Evolutionary conservation across 2,113 vertebrate genomes (phyloP).

Genomic region (Leptobrachium ailaonicum): DNA sequence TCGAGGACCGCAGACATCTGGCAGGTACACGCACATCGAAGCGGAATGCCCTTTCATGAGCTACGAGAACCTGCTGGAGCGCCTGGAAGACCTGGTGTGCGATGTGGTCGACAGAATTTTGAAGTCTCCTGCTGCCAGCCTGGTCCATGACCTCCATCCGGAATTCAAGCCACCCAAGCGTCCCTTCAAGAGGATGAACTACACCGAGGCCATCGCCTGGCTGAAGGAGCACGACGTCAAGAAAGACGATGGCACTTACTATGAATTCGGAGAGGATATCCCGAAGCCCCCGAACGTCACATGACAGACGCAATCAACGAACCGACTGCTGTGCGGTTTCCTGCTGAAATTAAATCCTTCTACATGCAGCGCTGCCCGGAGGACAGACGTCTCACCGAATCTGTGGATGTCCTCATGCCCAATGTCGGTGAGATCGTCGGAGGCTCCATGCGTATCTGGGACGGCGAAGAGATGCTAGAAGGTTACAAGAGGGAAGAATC

Average conservation of each 20-base stretch:
- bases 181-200: constrained; percentile 92
- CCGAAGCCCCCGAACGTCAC: constrained; percentile 93
- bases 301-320: constrained; percentile 97
- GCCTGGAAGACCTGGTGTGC: constrained; percentile 89
- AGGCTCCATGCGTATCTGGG: constrained; percentile 95
- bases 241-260: constrained; percentile 90
- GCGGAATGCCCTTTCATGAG: constrained; percentile 90
- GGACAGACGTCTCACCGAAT: constrained; percentile 88
- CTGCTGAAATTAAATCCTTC: constrained; percentile 93
- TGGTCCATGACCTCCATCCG: constrained; percentile 87
- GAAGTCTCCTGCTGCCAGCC: constrained; percentile 71
- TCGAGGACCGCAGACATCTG: constrained; percentile 92
- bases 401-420: constrained; percentile 95
- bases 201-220: constrained; percentile 87
- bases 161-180: constrained; percentile 85
- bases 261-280: constrained; percentile 98
- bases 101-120: constrained; percentile 90
- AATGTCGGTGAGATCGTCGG: constrained; percentile 94
- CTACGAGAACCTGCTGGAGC: constrained; percentile 83
- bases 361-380: constrained; percentile 94
- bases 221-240: constrained; percentile 84
- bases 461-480: constrained; percentile 84
- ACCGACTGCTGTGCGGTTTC: constrained; percentile 91
- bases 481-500: constrained; percentile 92
- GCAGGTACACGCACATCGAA: constrained; percentile 95